Evolutionary conservation across 2,797 vertebrate species (phyloP).

Genomic region (Sebastes steindachneri): DNA sequence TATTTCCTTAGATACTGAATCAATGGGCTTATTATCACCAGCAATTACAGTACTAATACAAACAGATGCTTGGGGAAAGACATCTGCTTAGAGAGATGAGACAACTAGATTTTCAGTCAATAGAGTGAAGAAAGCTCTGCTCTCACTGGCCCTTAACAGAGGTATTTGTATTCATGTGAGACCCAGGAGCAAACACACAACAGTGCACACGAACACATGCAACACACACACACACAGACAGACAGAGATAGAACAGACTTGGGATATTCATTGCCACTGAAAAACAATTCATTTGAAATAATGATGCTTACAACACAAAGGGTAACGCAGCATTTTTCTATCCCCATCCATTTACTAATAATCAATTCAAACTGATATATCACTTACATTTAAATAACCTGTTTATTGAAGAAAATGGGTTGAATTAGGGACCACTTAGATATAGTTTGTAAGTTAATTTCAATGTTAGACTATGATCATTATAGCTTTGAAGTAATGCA

Average conservation of each 20-base stretch:
- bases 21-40: slow-evolving; percentile 94
- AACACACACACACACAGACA: slow-evolving; percentile 25
- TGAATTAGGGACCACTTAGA: not conserved
- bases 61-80: slow-evolving; percentile 91
- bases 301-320: slow-evolving; percentile 11
- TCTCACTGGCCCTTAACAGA: slow-evolving; percentile 76
- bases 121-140: slow-evolving; percentile 80
- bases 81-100: slow-evolving; percentile 88
- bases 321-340: not conserved
- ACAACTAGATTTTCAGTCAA: slow-evolving; percentile 83
- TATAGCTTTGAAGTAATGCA: not conserved
- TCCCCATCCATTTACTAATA: slow-evolving; percentile 23
- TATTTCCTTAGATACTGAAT: slow-evolving; percentile 94
- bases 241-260: slow-evolving; percentile 4
- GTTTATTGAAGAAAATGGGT: slow-evolving; percentile 3
- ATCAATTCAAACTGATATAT: slow-evolving; percentile 23
- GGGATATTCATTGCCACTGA: slow-evolving; percentile 34
- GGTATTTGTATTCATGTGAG: slow-evolving; percentile 85
- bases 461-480: not conserved
- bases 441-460: not conserved
- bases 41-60: slow-evolving; percentile 94
- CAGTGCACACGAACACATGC: slow-evolving; percentile 19
- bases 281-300: slow-evolving; percentile 47
- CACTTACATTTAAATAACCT: slow-evolving; percentile 16
- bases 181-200: slow-evolving; percentile 56